Evolutionary conservation across 2,113 vertebrate genomes (phyloP), one percentile per base, ranked within the genome.

Genomic region (Tapirus terrestris): DNA sequence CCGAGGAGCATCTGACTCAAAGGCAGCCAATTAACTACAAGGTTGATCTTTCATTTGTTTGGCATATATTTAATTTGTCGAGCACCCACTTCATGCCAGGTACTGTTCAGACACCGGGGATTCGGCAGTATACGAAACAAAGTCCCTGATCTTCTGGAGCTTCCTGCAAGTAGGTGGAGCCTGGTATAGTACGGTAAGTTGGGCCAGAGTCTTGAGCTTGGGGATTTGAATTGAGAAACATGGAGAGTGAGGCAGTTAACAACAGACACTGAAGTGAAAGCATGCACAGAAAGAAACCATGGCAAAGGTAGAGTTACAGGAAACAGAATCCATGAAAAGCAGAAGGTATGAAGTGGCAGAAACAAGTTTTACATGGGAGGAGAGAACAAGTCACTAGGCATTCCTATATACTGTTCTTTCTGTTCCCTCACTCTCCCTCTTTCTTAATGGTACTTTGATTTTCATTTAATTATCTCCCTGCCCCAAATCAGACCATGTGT

Each of bases 171-270:
- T 53, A 60, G 25, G 58, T 73, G 36, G 39, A 85, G 43, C 39
- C 76, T 51, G n/a, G 18, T 18, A 23, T 23, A 83, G n/a, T 58
- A 77, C 89, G 53, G 45, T 25, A 68, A 61, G 51, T 1, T 94
- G 17, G 23, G 51, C 29, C 43, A 85, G 18, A 61, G 53, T 70
- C 36, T 84, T 86, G 70, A 89, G 90, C 60, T 31, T 96, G 33
- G 58, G 25, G 61, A 43, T 92, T 8, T 96, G 76, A 94, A 56
- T 0, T 77, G 21, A 95, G 92, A 91, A 77, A 95, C 29, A 72
- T 6, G 13, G 63, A 75, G 21, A 91, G 6, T 77, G 51, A 81
- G 51, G 45, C 53, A 91, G 51, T 84, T 87, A 96, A 18, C 1
- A 63, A 63, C 11, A 81, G 17, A 94, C 6, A 23, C 33, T 85